Percentiles rank a stretch among this genome's conserved stretches.
Conservation (phyloP, 2,888 invertebrate genomes). For the Conomelus anceps region DNA sequence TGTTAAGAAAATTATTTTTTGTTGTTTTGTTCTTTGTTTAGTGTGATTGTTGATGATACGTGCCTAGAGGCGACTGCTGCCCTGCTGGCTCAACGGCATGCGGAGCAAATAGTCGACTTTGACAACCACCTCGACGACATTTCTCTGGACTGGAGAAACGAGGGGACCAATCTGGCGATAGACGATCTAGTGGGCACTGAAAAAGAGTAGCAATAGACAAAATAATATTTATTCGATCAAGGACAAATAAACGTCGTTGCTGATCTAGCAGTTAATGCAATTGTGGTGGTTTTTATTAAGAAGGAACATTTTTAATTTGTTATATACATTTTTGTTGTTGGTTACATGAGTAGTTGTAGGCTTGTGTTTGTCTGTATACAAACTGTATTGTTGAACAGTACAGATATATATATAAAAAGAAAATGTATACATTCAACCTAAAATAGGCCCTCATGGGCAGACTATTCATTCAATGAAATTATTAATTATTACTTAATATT, state of each 20-base stretch:
- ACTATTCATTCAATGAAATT: too few relatives aligned
- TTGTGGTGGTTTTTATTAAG: not conserved
- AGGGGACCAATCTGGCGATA: conserved; percentile 55
- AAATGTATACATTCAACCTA: too few relatives aligned
- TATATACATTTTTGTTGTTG: not conserved
- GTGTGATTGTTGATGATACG: conserved; percentile 42
- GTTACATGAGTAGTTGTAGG: not conserved
- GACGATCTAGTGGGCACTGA: conserved; percentile 37
- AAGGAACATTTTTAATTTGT: not conserved
- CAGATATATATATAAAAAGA: too few relatives aligned
- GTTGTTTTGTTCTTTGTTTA: conserved; percentile 23
- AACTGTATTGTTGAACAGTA: too few relatives aligned
- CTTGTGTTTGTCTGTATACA: not conserved
- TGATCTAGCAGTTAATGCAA: too few relatives aligned
- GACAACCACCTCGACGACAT: conserved; percentile 95
- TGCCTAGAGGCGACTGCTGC: conserved; percentile 61
- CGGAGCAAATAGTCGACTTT: conserved; percentile 73
- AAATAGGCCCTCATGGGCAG: too few relatives aligned
- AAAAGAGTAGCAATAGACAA: not conserved
- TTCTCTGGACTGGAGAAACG: conserved; percentile 82
- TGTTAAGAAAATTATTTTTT: conserved; percentile 7
- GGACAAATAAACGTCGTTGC: too few relatives aligned
- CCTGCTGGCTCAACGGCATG: conserved; percentile 58
- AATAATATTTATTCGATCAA: too few relatives aligned
- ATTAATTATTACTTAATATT: too few relatives aligned